phyloP scores from a whole-genome alignment of 1,140 invertebrate species.

The Panagrolaimus sp. region DNA sequence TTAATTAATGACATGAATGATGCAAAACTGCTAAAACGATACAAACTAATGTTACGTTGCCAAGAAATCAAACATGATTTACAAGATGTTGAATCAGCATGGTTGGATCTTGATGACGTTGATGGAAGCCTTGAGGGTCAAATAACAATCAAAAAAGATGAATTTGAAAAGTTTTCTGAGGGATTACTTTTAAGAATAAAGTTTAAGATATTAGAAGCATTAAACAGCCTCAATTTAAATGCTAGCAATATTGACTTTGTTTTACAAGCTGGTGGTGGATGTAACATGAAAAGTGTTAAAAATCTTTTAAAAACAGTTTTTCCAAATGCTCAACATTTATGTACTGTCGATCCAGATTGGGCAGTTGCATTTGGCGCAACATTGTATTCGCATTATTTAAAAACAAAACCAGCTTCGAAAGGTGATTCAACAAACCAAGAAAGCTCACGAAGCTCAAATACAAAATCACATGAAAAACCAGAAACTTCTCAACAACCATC shows the following conservation, averaged over 20 bases:
- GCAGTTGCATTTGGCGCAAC: conserved; percentile 61
- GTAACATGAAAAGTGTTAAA: conserved; percentile 76
- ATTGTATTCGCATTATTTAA: conserved; percentile 63
- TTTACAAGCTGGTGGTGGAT: too few species aligned
- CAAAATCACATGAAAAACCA: too few species aligned
- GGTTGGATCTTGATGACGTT: conserved; percentile 69
- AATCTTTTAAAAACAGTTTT: conserved; percentile 78
- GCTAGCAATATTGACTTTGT: too few species aligned
- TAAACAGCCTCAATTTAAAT: conserved; percentile 67
- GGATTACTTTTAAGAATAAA: conserved; percentile 88
- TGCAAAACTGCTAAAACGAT: conserved; percentile 54
- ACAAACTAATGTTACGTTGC: conserved; percentile 82
- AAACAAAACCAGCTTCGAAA: too few species aligned
- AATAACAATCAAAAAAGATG: too few species aligned
- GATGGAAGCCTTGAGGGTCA: too few species aligned
- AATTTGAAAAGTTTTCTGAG: conserved; percentile 61
- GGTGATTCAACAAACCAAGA: too few species aligned
- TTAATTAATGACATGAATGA: conserved; percentile 62
- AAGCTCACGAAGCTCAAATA: too few species aligned
- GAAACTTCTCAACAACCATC: too few species aligned
- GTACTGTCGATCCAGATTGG: conserved; percentile 52
- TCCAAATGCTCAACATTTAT: too few species aligned
- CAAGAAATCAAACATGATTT: conserved; percentile 87
- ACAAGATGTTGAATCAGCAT: conserved; percentile 82
- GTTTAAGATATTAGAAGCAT: conserved; percentile 87